Evolutionary conservation across 2,113 vertebrate species (phyloP).

Genomic region (Genyomyrus donnyi): DNA sequence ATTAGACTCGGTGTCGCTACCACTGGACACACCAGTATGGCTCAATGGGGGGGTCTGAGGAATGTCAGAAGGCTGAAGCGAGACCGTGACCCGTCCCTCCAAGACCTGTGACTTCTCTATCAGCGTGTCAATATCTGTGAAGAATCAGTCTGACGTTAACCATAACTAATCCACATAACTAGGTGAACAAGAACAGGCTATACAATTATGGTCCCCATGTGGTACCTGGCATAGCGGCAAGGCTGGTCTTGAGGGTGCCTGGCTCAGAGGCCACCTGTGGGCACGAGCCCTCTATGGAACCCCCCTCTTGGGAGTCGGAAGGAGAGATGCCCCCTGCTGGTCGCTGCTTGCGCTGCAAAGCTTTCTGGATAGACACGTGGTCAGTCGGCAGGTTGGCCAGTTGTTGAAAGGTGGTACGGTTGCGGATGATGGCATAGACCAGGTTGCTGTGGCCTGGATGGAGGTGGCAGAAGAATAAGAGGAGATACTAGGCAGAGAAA

Average conservation of each 20-base stretch:
- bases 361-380: conserved; percentile 77
- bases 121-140: conserved; percentile 85
- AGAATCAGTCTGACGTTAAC: background rate
- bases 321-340: conserved; percentile 77
- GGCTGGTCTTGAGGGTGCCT: conserved; percentile 83
- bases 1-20: conserved; percentile 64
- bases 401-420: conserved; percentile 90
- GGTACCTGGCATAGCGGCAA: conserved; percentile 87
- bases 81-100: conserved; percentile 86
- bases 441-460: conserved; percentile 85
- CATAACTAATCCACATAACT: background rate
- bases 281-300: conserved; percentile 90
- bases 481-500: background rate
- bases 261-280: conserved; percentile 89
- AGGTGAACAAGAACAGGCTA: background rate
- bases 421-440: conserved; percentile 95
- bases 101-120: conserved; percentile 96
- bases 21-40: conserved; percentile 52
- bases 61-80: conserved; percentile 53
- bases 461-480: background rate
- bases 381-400: conserved; percentile 88
- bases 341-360: conserved; percentile 80
- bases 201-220: background rate
- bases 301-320: conserved; percentile 81
- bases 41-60: background rate